Evolutionary conservation across 1,140 invertebrate genomes (phyloP).

Genomic region (Tetramorium alpestre): DNA sequence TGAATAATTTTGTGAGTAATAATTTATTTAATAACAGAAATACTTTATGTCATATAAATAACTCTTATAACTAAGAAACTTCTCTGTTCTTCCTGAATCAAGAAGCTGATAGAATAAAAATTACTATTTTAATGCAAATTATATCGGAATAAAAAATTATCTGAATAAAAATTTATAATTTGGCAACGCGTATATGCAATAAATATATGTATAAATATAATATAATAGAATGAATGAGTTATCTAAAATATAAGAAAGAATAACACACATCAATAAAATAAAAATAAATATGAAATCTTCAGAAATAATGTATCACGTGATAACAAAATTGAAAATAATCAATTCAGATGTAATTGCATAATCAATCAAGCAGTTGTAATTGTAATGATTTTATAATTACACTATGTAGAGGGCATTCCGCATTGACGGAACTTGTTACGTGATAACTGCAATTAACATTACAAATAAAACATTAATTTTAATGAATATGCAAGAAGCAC

Average conservation of each 20-base stretch:
- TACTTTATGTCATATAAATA: neutral
- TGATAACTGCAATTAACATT: constrained; percentile 37
- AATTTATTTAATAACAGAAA: constrained; percentile 1
- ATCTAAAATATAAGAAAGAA: neutral
- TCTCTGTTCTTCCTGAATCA: neutral
- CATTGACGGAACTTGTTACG: neutral
- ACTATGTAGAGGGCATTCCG: neutral
- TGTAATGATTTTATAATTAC: neutral
- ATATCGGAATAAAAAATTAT: neutral
- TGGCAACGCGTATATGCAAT: neutral
- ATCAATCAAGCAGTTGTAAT: neutral
- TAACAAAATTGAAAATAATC: neutral
- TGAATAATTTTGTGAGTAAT: neutral
- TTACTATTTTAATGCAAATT: neutral
- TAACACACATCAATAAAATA: neutral
- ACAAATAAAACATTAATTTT: constrained; percentile 1
- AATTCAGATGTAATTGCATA: neutral
- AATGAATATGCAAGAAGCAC: constrained; percentile 30
- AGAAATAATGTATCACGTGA: neutral
- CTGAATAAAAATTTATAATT: neutral
- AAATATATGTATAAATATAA: neutral
- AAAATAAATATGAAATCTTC: neutral
- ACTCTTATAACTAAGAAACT: constrained; percentile 8
- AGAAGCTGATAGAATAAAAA: neutral
- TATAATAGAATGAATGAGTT: neutral